Evolutionary conservation across 2,888 invertebrate genomes (phyloP), one percentile per base, ranked within the genome.

Genomic region (Agrotis segetum): DNA sequence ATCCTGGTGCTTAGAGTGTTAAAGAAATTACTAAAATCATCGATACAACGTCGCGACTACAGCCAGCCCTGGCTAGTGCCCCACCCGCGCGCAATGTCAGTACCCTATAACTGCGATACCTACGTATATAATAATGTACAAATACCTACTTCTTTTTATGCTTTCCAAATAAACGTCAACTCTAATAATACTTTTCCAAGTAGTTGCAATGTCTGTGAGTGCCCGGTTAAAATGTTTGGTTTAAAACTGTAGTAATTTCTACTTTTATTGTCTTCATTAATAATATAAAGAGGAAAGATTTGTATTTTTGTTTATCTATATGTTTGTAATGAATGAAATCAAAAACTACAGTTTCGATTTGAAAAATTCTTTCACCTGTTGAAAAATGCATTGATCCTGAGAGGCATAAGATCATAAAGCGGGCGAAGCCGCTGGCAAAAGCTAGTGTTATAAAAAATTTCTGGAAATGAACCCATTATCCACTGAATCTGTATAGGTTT

Each of bases 31-130:
- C 3, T 40, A 13, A 1, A 62, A 21, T 59, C 17, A 60, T 77
- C 77, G 77, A 81, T 55, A 77, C 1, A 34, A 21, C 50, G 50
- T 49, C 34, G 52, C 46, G 24, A 17, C n/a, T 13, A 40, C 4
- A 21, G 60, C 50, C 50, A 59, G 7, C 77, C 44, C 70, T 76
- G 62, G 24, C 14, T 34, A 6, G 2, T 44, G 64, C 77, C 77
- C 77, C 77, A 50, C 77, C 81, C 77, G 49, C 17, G 47, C n/a
- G 40, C 44, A 62, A 47, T 77, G 1, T 65, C 7, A 16, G n/a
- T 40, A 16, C n/a, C 62, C 19, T 52, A 55, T 53, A 17, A 40
- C 47, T 44, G 44, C 29, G n/a, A 49, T 60, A 21, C 47, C 21
- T 60, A 55, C 40, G 53, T 53, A 61, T 56, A 64, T 53, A 70